A percentile compares a stretch with the other conserved stretches of the same genome.
Conservation (phyloP, 2,797 vertebrate genomes). For the Gallinago nigripennis region DNA sequence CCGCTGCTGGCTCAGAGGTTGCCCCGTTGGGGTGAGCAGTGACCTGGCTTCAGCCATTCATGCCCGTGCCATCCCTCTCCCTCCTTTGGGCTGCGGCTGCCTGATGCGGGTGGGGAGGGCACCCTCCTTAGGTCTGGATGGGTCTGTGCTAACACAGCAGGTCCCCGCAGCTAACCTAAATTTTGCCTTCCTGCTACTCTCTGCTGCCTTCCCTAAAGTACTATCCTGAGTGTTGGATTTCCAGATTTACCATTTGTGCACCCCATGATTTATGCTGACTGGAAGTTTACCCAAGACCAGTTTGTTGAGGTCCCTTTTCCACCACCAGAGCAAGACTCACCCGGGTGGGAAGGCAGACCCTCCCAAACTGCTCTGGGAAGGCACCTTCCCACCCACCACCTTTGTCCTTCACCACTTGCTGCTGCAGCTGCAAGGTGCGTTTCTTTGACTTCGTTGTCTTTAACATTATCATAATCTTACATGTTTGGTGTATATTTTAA, state of each 20-base stretch:
- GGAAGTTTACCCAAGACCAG: not conserved
- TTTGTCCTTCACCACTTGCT: not conserved
- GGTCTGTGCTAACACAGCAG: not conserved
- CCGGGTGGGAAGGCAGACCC: not conserved
- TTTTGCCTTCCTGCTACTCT: not conserved
- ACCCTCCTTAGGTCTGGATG: not conserved
- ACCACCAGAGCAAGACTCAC: not conserved
- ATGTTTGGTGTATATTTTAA: not conserved
- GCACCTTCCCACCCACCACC: not conserved
- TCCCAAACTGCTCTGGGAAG: not conserved
- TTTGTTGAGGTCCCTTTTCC: not conserved
- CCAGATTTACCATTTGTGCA: not conserved
- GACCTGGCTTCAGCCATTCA: rapidly evolving
- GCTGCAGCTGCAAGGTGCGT: not conserved
- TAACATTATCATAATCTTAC: not conserved
- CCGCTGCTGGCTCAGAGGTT: not conserved
- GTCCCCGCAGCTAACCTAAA: not conserved
- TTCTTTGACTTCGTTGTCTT: not conserved
- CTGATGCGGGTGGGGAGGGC: not conserved
- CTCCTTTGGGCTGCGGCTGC: not conserved
- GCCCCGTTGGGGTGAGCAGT: not conserved
- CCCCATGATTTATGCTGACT: not conserved
- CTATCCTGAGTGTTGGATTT: not conserved
- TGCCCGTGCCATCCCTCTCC: rapidly evolving
- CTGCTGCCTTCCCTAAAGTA: not conserved